Conservation (phyloP, 2,888 invertebrate genomes). For the Netelia fuscicornis region DNA sequence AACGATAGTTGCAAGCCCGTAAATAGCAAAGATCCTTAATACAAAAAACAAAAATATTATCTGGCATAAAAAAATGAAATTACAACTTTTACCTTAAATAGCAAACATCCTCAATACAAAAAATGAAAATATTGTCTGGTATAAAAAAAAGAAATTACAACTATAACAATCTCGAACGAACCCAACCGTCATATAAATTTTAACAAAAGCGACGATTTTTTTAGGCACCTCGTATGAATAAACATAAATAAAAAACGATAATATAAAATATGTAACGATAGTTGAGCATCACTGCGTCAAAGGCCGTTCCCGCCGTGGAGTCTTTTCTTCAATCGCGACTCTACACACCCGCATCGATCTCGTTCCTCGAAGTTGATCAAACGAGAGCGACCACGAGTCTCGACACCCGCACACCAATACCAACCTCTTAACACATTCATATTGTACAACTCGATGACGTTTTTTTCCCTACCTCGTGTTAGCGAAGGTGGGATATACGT, state of each 20-base stretch:
- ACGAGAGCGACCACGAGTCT: slow-evolving; percentile 37
- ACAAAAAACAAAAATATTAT: too few species aligned
- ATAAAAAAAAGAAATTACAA: too few species aligned
- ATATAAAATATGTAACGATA: background rate
- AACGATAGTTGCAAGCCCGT: too few species aligned
- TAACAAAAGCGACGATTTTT: background rate
- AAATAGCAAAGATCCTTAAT: too few species aligned
- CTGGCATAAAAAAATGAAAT: too few species aligned
- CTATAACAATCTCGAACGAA: too few species aligned
- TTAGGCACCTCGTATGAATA: background rate
- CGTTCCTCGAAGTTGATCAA: slow-evolving; percentile 57
- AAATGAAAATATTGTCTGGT: too few species aligned
- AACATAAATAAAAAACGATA: too few species aligned
- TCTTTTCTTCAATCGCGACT: slow-evolving; percentile 47
- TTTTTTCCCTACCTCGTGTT: slow-evolving; percentile 30
- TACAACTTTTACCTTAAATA: too few species aligned
- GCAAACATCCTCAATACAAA: too few species aligned
- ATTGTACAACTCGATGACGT: background rate
- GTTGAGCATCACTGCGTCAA: slow-evolving; percentile 49
- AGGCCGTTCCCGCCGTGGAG: slow-evolving; percentile 8
- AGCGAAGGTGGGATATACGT: slow-evolving; percentile 35
- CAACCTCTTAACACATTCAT: slow-evolving; percentile 5
- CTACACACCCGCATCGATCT: slow-evolving; percentile 53
- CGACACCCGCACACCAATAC: slow-evolving; percentile 20
- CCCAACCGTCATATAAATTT: background rate